phyloP scores from a whole-genome alignment of 1,140 invertebrate species.

The Ruditapes philippinarum region DNA sequence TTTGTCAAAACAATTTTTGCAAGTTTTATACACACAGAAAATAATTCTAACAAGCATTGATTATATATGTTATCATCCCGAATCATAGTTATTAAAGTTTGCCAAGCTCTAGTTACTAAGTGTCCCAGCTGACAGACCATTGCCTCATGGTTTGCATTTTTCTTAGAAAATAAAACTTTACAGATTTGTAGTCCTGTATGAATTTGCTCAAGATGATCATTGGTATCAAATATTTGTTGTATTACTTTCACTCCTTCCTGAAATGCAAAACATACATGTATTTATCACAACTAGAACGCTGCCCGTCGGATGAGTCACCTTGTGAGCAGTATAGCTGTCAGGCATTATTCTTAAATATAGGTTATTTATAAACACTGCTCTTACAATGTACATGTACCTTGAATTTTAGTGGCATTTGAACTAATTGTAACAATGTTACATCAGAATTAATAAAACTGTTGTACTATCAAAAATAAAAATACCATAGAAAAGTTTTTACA shows the following conservation, averaged over 20 bases:
- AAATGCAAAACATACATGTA: background rate
- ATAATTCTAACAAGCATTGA: background rate
- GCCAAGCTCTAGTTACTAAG: background rate
- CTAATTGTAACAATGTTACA: too few relatives aligned
- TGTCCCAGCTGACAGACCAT: background rate
- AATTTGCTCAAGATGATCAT: background rate
- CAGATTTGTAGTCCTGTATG: slow-evolving; percentile 13
- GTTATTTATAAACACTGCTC: too few relatives aligned
- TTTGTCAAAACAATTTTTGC: background rate
- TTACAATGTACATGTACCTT: too few relatives aligned
- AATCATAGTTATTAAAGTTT: background rate
- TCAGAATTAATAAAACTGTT: too few relatives aligned
- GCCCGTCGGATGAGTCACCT: too few relatives aligned
- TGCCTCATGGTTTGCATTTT: background rate
- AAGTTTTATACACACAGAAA: background rate
- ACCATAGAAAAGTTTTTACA: too few relatives aligned
- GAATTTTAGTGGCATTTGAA: too few relatives aligned
- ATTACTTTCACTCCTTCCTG: background rate
- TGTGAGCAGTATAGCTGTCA: too few relatives aligned
- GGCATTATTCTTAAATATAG: too few relatives aligned
- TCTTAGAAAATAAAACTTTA: background rate
- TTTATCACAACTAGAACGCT: too few relatives aligned
- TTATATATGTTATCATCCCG: background rate
- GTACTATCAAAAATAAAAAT: too few relatives aligned
- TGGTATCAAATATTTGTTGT: background rate